Percentiles rank a stretch among this genome's conserved stretches.
These are phyloP conservation scores for Operophtera brumata DNA, from an alignment of 2,888 invertebrate genomes.

Conservation along the genomic window DNA sequence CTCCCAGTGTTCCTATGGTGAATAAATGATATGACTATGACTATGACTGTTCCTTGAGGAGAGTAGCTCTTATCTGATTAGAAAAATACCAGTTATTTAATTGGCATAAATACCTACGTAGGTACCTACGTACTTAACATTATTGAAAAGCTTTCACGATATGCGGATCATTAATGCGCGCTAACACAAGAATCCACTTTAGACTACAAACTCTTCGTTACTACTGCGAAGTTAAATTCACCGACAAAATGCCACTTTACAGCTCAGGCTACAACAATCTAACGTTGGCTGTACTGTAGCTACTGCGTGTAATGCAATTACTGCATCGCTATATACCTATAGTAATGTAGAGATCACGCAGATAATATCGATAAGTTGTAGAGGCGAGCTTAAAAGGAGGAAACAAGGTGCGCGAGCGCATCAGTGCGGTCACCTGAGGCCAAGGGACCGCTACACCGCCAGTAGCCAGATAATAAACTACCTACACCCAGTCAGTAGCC, in stretches of 20 bases:
- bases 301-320: not conserved
- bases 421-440: conserved; percentile 49
- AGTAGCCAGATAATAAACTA: conserved; percentile 50
- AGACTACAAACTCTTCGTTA: not conserved
- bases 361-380: conserved; percentile 38
- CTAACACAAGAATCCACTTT: conserved; percentile 6
- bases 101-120: too few relatives aligned
- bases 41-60: too few relatives aligned
- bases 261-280: not conserved
- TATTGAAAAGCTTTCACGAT: conserved; percentile 5
- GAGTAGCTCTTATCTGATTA: too few relatives aligned
- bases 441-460: conserved; percentile 42
- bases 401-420: conserved; percentile 53
- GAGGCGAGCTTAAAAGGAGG: conserved; percentile 62
- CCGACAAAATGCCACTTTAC: conserved; percentile 8
- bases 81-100: too few relatives aligned
- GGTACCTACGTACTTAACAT: not conserved
- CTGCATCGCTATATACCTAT: not conserved
- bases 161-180: not conserved
- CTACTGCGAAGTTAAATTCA: not conserved
- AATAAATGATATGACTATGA: too few relatives aligned
- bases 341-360: conserved; percentile 12
- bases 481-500: conserved; percentile 54
- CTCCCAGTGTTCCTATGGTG: too few relatives aligned
- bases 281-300: not conserved